Evolutionary conservation across 2,888 invertebrate species (phyloP).

Genomic region (Callyntrura guangdongensis): DNA sequence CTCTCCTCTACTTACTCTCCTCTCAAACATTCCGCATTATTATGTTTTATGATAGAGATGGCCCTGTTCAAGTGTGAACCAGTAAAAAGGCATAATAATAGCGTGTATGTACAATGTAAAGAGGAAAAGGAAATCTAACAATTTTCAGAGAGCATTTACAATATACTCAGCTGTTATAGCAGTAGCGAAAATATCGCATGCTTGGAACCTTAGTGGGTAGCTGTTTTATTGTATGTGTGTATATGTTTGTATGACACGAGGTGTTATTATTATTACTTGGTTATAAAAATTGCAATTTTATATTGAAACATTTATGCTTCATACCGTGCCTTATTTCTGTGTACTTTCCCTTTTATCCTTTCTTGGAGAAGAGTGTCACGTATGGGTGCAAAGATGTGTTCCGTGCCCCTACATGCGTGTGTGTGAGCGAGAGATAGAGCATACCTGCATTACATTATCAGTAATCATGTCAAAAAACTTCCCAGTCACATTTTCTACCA

Average conservation of each 20-base stretch:
- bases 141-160: conserved; percentile 35
- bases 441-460: conserved; percentile 52
- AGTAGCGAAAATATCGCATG: background rate
- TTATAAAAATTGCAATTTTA: conserved; percentile 27
- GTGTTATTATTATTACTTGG: conserved; percentile 43
- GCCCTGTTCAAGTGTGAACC: conserved; percentile 52
- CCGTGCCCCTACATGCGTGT: background rate
- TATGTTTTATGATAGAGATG: conserved; percentile 67
- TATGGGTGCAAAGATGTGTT: conserved; percentile 2
- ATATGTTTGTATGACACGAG: conserved; percentile 34
- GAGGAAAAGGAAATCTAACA: conserved; percentile 38
- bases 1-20: conserved; percentile 31
- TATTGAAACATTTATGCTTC: conserved; percentile 50
- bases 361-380: conserved; percentile 35
- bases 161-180: conserved; percentile 18
- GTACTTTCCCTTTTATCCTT: conserved; percentile 43
- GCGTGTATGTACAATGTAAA: conserved; percentile 9
- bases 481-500: background rate
- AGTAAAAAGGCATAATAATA: conserved; percentile 39
- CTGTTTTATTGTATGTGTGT: background rate
- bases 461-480: conserved; percentile 46
- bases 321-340: conserved; percentile 15
- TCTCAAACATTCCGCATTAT: conserved; percentile 44
- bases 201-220: background rate
- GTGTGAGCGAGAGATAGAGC: too few species aligned